Conservation (phyloP, 2,797 vertebrate species). For the Euthynnus affinis region DNA sequence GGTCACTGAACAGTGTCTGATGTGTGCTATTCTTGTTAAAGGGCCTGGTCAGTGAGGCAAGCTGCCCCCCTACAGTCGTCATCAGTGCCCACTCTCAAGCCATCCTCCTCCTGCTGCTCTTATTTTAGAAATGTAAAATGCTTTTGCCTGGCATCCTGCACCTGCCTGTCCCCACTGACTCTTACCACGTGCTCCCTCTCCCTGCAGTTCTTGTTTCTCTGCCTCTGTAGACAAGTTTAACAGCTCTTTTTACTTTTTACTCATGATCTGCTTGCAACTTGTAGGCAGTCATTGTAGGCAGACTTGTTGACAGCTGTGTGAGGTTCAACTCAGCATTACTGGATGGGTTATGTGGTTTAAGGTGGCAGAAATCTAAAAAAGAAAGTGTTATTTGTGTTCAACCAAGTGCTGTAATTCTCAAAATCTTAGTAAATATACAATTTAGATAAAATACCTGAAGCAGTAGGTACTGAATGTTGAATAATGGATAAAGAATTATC, state of each 20-base stretch:
- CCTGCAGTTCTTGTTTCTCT: conserved; percentile 40
- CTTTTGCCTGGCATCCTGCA: conserved; percentile 62
- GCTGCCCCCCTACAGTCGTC: conserved; percentile 49
- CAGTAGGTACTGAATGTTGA: too few species aligned
- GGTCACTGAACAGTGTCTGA: conserved; percentile 18
- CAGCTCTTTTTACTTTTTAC: conserved; percentile 13
- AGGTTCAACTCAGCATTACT: too few species aligned
- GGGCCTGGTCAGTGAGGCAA: conserved; percentile 52
- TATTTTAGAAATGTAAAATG: conserved; percentile 60
- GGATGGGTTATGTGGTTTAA: neutral
- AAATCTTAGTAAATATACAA: neutral
- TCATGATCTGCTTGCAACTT: conserved; percentile 27
- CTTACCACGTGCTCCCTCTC: conserved; percentile 34
- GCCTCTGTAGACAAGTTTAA: conserved; percentile 29
- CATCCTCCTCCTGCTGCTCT: conserved; percentile 56
- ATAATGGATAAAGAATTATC: too few species aligned
- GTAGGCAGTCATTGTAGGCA: conserved; percentile 59
- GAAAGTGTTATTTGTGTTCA: neutral
- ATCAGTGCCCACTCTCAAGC: conserved; percentile 57
- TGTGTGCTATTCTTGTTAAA: conserved; percentile 63
- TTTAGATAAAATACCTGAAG: neutral
- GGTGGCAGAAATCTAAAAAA: neutral
- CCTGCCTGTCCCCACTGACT: conserved; percentile 45
- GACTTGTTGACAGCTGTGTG: neutral
- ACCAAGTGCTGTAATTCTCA: neutral